A percentile compares a stretch with the other conserved stretches of the same genome.
Evolutionary conservation across 2,888 invertebrate genomes (phyloP).

Genomic region (Chouioia cunea): DNA sequence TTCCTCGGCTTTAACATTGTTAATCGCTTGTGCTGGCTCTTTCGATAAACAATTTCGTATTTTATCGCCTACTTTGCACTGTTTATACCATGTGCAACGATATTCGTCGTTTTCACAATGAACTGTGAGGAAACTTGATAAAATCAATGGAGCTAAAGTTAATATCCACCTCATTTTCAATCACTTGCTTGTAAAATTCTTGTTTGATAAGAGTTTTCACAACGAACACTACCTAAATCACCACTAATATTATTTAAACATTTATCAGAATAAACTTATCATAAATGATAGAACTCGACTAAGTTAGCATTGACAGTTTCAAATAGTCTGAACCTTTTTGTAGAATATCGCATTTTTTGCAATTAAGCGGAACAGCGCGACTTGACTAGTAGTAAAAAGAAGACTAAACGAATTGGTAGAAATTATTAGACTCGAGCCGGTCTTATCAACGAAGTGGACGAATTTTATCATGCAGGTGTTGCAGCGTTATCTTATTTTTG

Average conservation of each 20-base stretch:
- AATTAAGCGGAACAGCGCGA: background rate
- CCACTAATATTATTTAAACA: no score
- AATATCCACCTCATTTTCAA: background rate
- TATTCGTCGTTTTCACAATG: conserved; percentile 30
- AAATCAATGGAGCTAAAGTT: no score
- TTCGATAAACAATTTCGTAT: conserved; percentile 68
- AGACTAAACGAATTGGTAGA: conserved; percentile 30
- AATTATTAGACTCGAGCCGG: conserved; percentile 12
- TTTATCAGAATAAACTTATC: background rate
- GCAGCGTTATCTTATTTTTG: background rate
- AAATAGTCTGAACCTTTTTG: background rate
- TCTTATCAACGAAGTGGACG: conserved; percentile 34
- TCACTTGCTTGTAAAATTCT: no score
- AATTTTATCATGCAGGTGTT: conserved; percentile 29
- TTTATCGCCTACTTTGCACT: conserved; percentile 63
- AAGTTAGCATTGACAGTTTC: background rate
- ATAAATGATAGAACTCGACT: background rate
- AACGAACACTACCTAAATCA: no score
- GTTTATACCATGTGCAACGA: conserved; percentile 75
- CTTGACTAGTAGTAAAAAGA: background rate
- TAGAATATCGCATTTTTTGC: background rate
- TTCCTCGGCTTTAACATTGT: conserved; percentile 64
- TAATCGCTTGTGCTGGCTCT: conserved; percentile 62
- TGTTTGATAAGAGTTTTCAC: no score
- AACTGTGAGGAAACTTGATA: background rate